These are phyloP conservation scores for Buathra laborator DNA, from an alignment of 2,888 invertebrate genomes.

Conservation along the genomic window DNA sequence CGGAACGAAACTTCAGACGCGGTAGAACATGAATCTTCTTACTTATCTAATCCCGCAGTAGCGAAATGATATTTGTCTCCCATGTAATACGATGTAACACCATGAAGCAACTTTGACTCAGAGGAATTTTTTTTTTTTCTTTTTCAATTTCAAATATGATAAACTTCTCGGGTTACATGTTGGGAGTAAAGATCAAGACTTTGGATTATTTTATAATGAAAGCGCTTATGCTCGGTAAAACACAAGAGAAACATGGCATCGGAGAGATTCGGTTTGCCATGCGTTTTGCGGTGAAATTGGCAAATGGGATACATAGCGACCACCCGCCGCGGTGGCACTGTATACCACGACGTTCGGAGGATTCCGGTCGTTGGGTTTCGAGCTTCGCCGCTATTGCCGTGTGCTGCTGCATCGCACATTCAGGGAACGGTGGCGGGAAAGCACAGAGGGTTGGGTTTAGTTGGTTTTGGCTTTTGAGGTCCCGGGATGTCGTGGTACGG, in stretches of 20 bases:
- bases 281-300: slow-evolving; percentile 56
- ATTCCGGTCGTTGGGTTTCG: slow-evolving; percentile 59
- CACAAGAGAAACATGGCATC: slow-evolving; percentile 29
- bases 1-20: slow-evolving; percentile 12
- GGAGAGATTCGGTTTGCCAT: neutral
- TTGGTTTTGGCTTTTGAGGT: slow-evolving; percentile 69
- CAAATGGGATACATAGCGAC: slow-evolving; percentile 51
- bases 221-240: slow-evolving; percentile 6
- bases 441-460: slow-evolving; percentile 60
- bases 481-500: slow-evolving; percentile 64
- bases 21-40: neutral
- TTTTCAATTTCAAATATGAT: neutral
- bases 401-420: slow-evolving; percentile 52
- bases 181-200: neutral
- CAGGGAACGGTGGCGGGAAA: slow-evolving; percentile 36
- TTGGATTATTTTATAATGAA: neutral
- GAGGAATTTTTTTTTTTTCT: neutral
- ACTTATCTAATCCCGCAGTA: neutral
- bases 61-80: neutral
- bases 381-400: slow-evolving; percentile 43
- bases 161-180: neutral
- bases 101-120: neutral
- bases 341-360: slow-evolving; percentile 48
- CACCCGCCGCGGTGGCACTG: slow-evolving; percentile 22
- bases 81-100: neutral